phyloP scores from a whole-genome alignment of 2,113 vertebrate species.

The Cromileptes altivelis region DNA sequence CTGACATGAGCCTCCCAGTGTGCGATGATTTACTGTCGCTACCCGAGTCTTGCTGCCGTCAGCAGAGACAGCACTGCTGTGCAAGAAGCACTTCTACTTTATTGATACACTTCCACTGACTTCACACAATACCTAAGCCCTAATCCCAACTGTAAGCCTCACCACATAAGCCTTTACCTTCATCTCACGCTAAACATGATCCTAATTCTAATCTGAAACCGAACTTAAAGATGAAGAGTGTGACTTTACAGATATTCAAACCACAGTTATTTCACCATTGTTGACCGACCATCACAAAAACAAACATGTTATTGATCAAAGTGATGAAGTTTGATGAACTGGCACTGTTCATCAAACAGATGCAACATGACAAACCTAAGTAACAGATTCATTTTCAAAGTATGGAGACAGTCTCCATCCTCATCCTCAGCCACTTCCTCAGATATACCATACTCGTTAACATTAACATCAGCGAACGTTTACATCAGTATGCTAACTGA shows the following conservation, averaged over 20 bases:
- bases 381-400: background rate
- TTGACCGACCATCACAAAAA: background rate
- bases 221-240: background rate
- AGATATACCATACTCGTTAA: no score
- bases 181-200: background rate
- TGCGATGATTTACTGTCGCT: conserved; percentile 37
- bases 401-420: background rate
- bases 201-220: background rate
- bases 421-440: background rate
- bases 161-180: background rate
- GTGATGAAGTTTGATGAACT: background rate
- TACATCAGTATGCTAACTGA: no score
- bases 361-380: conserved; percentile 1
- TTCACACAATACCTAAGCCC: background rate
- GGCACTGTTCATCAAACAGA: background rate
- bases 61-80: conserved; percentile 24
- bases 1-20: conserved; percentile 27
- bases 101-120: conserved; percentile 23
- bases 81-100: conserved; percentile 11
- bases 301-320: background rate
- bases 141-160: background rate
- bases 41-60: conserved; percentile 27
- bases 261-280: background rate
- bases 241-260: background rate
- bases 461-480: no score